Conservation (phyloP, 2,888 invertebrate species). For the Drosophila nigritarsus region DNA sequence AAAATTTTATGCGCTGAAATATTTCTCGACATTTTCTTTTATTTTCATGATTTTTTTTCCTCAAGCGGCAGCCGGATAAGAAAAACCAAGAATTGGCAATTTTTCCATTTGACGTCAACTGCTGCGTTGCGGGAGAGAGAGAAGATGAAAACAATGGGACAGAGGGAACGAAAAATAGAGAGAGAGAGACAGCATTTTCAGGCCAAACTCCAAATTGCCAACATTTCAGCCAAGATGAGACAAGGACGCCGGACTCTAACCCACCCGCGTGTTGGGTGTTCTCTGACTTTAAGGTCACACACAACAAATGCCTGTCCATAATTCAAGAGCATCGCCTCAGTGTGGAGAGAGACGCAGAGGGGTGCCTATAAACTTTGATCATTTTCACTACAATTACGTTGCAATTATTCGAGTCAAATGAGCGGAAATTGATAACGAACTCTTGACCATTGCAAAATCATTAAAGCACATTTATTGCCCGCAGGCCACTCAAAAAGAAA, state of each 20-base stretch:
- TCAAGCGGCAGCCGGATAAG: constrained; percentile 22
- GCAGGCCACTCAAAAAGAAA: not conserved
- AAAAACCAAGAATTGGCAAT: constrained; percentile 72
- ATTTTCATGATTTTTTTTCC: constrained; percentile 14
- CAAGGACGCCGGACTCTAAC: not conserved
- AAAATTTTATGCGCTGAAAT: constrained; percentile 79
- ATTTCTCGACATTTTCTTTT: constrained; percentile 52
- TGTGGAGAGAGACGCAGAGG: not conserved
- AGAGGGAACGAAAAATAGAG: not conserved
- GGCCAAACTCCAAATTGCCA: constrained; percentile 18
- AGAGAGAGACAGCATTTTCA: not conserved
- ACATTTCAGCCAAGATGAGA: constrained; percentile 17
- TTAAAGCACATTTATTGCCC: constrained; percentile 68
- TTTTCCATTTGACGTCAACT: constrained; percentile 70
- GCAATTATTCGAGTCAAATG: constrained; percentile 38
- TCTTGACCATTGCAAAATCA: constrained; percentile 66
- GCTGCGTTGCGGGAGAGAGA: constrained; percentile 4
- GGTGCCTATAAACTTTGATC: constrained; percentile 58
- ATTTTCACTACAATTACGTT: constrained; percentile 74
- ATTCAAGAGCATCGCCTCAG: constrained; percentile 28
- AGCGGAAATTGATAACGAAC: constrained; percentile 51
- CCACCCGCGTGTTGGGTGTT: not conserved
- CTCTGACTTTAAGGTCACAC: constrained; percentile 59
- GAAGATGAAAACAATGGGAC: not conserved
- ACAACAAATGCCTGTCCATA: constrained; percentile 69